phyloP scores from a whole-genome alignment of 2,113 vertebrate genomes.

The Phalacrocorax carbo region DNA sequence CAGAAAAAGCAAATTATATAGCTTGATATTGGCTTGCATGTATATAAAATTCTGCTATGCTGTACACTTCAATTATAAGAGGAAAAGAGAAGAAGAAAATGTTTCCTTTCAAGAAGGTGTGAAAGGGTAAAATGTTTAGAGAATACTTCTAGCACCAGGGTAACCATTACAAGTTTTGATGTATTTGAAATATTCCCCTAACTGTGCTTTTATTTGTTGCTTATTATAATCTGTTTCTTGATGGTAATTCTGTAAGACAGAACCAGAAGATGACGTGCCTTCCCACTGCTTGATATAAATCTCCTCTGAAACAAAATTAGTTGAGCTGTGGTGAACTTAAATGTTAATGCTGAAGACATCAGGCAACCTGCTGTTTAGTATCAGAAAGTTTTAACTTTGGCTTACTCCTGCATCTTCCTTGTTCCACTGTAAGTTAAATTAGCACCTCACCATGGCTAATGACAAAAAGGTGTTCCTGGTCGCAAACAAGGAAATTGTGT shows the following conservation, averaged over 20 bases:
- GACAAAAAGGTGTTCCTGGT: constrained; percentile 35
- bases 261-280: constrained; percentile 69
- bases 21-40: background rate
- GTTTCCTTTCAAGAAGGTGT: background rate
- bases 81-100: background rate
- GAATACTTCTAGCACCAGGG: constrained; percentile 39
- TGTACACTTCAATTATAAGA: background rate
- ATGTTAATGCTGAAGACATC: constrained; percentile 75
- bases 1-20: background rate
- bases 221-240: constrained; percentile 68
- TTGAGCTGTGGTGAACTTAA: constrained; percentile 75
- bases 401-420: constrained; percentile 28
- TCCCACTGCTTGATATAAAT: constrained; percentile 80
- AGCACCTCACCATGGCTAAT: constrained; percentile 17
- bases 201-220: constrained; percentile 69
- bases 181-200: constrained; percentile 59
- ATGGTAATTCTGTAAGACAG: constrained; percentile 75
- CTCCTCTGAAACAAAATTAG: constrained; percentile 72
- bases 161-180: constrained; percentile 65
- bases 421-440: constrained; percentile 36
- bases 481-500: constrained; percentile 43
- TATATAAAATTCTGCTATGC: background rate
- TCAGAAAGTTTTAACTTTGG: constrained; percentile 69
- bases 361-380: constrained; percentile 75
- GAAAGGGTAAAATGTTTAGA: constrained; percentile 23